Evolutionary conservation across 2,888 invertebrate species (phyloP), one percentile per base, ranked within the genome.

Genomic region (Drosophila gaucha): DNA sequence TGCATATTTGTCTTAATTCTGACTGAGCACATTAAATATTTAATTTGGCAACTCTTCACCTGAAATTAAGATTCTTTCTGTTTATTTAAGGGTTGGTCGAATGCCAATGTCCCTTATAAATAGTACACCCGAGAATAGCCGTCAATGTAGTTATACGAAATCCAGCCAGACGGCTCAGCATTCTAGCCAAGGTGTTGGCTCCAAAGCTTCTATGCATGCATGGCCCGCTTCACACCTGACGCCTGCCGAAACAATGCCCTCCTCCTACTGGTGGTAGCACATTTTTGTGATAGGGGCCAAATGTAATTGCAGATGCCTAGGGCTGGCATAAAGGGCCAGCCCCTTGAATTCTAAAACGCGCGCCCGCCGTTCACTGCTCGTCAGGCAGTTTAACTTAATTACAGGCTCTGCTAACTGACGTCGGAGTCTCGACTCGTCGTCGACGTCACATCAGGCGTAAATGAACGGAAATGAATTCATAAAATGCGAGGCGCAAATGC

Each of bases 401-500:
- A 84, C 74, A 60, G 85, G 33, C 54, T 43, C 72, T 64, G 80
- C 67, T 67, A 73, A 87, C 86, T 75, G 83, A 46, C 67, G 49
- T 31, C 38, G 26, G 20, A 59, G 44, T 39, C 49, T 39, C 30
- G 41, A 33, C 50, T 24, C 33, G 68, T 30, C 44, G 47, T 59
- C 33, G 64, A 43, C 64, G 57, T 67, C 74, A 74, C 78, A 77
- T 88, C 80, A 84, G 87, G 85, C 84, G 87, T 86, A 88, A 82
- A 77, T 84, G 78, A 84, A 88, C 84, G 84, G 84, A 84, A 88
- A 84, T 86, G 86, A 84, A 88, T 84, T 88, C 85, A 86, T 86
- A 88, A 88, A 86, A 88, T 76, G 88, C 44, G 60, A 67, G 86
- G 67, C 66, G 76, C 75, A 70, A 80, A 67, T 56, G 86, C 67